These are phyloP conservation scores for Probaryconus sp. DNA, from an alignment of 1,140 invertebrate species.

Conservation along the genomic window DNA sequence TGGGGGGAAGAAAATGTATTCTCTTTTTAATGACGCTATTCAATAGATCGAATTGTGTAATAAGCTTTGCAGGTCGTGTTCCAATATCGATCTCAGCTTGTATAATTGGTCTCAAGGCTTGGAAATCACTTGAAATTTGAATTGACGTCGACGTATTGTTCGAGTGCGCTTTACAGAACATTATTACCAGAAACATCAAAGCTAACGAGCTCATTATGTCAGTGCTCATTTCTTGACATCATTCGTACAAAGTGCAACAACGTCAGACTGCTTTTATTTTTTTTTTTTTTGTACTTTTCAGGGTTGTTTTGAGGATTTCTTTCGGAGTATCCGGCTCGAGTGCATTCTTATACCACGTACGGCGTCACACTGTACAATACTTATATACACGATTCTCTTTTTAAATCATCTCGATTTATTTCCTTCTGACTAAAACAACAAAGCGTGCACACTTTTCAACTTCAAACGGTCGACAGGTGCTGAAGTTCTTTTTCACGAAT, in stretches of 20 bases:
- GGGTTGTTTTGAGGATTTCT: too few relatives aligned
- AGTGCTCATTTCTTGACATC: slow-evolving; percentile 40
- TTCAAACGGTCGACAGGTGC: too few relatives aligned
- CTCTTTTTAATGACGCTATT: slow-evolving; percentile 11
- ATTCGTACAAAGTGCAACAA: slow-evolving; percentile 12
- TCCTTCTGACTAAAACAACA: too few relatives aligned
- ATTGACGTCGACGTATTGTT: slow-evolving; percentile 54
- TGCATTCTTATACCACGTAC: too few relatives aligned
- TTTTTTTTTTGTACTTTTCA: too few relatives aligned
- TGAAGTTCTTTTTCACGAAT: too few relatives aligned
- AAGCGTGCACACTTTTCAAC: too few relatives aligned
- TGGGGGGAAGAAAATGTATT: neutral
- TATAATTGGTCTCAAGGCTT: slow-evolving; percentile 52
- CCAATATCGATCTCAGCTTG: slow-evolving; percentile 38
- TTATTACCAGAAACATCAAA: slow-evolving; percentile 40
- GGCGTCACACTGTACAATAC: too few relatives aligned
- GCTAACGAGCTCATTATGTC: slow-evolving; percentile 56
- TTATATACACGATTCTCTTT: too few relatives aligned
- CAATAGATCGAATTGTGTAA: slow-evolving; percentile 23
- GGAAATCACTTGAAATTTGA: slow-evolving; percentile 54
- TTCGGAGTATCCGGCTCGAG: too few relatives aligned
- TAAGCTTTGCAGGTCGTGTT: slow-evolving; percentile 37
- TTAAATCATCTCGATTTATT: too few relatives aligned
- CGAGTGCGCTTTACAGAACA: slow-evolving; percentile 35
- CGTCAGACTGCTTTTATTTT: slow-evolving; percentile 17